Conservation (phyloP, 2,888 invertebrate species). For the Geophilus truncorum region DNA sequence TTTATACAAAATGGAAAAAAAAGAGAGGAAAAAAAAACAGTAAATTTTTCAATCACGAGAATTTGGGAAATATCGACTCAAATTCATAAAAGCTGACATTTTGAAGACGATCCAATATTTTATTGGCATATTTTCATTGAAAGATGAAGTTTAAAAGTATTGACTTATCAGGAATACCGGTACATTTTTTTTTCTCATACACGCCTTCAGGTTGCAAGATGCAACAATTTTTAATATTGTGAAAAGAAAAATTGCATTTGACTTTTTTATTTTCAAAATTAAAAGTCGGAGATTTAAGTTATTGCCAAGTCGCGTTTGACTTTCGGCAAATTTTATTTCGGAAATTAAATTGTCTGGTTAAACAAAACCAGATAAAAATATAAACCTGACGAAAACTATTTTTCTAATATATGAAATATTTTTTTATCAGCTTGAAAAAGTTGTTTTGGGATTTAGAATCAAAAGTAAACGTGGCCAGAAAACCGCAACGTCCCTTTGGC, state of each 20-base stretch:
- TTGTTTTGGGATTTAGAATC: conserved; percentile 15
- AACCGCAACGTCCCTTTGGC: conserved; percentile 16
- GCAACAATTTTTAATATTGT: conserved; percentile 14
- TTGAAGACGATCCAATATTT: conserved; percentile 21
- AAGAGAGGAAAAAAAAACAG: neutral
- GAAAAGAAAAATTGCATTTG: neutral
- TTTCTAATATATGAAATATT: no score
- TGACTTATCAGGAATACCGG: conserved; percentile 7
- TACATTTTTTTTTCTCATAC: neutral
- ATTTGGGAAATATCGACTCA: conserved; percentile 5
- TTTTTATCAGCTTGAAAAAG: neutral
- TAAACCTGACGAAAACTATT: no score
- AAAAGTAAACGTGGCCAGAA: conserved; percentile 23
- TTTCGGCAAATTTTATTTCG: no score
- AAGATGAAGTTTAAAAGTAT: neutral
- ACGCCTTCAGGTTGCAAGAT: neutral
- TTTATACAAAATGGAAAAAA: neutral
- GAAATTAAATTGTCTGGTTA: no score
- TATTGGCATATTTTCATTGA: conserved; percentile 22
- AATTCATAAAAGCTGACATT: conserved; percentile 18
- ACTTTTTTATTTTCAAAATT: neutral
- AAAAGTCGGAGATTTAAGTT: neutral
- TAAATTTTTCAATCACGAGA: neutral
- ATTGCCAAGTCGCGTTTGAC: no score
- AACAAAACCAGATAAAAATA: no score